Evolutionary conservation across 2,113 vertebrate genomes (phyloP), one percentile per base, ranked within the genome.

Genomic region (Emydura subglobosa): DNA sequence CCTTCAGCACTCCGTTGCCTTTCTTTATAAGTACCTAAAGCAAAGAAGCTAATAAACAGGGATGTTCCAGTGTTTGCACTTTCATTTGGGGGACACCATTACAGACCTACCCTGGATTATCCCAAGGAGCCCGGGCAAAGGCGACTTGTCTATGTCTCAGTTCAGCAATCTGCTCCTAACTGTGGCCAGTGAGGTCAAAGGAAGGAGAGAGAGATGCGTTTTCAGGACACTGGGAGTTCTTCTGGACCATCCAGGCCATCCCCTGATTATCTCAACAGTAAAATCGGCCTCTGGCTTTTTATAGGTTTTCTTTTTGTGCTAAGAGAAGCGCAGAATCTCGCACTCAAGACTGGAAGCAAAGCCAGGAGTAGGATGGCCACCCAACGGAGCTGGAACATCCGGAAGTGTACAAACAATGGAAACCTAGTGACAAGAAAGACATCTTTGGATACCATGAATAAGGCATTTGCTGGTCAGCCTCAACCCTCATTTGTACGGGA

Each of bases 371-470:
- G 47, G 61, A 31, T n/a, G 61, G 25, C 24, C 82, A 25, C 72
- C n/a, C 47, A 4, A 27, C 53, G 10, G 50, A 86, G 29, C 55
- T 22, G 29, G 22, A 57, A 81, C 47, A 84, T 31, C 76, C 90
- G 3, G 1, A 83, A 55, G 53, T 16, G 21, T 25, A 25, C 0
- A 0, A 96, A 49, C 1, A 0, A 12, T 3, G 3, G 51, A 47
- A 88, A 65, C 2, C 7, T 2, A 27, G 82, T 84, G 89, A 76
- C 51, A 86, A 34, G 79, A 83, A 68, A 76, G 5, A 27, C 27
- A 4, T 85, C 54, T 25, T 89, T 19, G 57, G 54, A 31, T 59
- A 50, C 49, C 29, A 39, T 39, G 27, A 55, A 39, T 2, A 13
- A 39, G 16, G 24, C 21, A 50, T 19, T 50, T 6, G 4, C 34